Base-by-base conservation (phyloP, 2,888 invertebrate species). In the Latrodectus hesperus region DNA sequence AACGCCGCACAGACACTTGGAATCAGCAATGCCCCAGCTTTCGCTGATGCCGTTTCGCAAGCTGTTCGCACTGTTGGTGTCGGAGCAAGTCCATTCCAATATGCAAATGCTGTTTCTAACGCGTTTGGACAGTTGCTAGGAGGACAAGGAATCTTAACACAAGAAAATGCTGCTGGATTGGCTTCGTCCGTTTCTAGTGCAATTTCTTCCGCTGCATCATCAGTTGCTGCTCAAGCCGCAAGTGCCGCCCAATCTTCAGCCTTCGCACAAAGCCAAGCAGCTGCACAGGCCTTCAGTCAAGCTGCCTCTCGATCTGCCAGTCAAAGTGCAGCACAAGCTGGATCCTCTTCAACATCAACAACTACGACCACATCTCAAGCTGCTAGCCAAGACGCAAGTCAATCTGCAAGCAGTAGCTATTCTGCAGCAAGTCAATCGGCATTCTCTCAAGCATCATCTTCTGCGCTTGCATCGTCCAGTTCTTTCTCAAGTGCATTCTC, bases 401-500 rank as follows among this genome's bases (percentile, higher is more conserved):
- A 52, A 14, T 16, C 26, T 0, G 14, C 53, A 17, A 74, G 72
- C n/a, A 49, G 65, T n/a, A 52, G 64, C 17, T 26, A 38, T 49
- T 11, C 65, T 0, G 64, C 51, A 49, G 65, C 60, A 17, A 75
- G 75, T 52, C 16, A 38, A 53, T 64, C 60, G 38, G 22, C 79
- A 2, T 71, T 71, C 16, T 52, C 82, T 12, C 74, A 53, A 67
- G 9, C 60, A 5, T 10, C 38, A 9, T n/a, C 81, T 10, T 26
- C 73, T 14, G 17, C 74, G 2, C 55, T 67, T 11, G 65, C 82
- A 8, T 53, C 73, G 14, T 74, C 74, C n/a, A 81, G 81, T 12
- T 9, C 74, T n/a, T 52, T 81, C 65, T 12, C 73, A 16, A 72
- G 52, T 12, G 81, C 73, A 17, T 73, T 81, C 74, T 14, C 81